Conservation (phyloP, 2,797 vertebrate species). For the Anolis apletophallus region DNA sequence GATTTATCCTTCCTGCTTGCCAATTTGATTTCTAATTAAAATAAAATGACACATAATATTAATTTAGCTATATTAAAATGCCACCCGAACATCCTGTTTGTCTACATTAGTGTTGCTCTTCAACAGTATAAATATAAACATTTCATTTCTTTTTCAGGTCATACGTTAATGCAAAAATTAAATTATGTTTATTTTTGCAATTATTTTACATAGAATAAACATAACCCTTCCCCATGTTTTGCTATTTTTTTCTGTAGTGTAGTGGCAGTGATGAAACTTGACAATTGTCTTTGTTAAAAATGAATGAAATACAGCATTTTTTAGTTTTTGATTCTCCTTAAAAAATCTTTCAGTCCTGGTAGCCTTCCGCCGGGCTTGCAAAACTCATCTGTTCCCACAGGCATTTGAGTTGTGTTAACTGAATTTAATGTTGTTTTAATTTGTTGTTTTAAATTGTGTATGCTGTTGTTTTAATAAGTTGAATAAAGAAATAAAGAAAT, state of each 20-base stretch:
- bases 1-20: slow-evolving; percentile 65
- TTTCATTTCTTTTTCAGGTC: slow-evolving; percentile 64
- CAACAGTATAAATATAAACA: slow-evolving; percentile 60
- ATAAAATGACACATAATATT: slow-evolving; percentile 65
- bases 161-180: slow-evolving; percentile 59
- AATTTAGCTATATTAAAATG: slow-evolving; percentile 73
- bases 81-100: slow-evolving; percentile 69
- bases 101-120: slow-evolving; percentile 66
- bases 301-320: slow-evolving; percentile 46
- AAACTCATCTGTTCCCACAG: too few relatives aligned
- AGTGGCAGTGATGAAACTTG: slow-evolving; percentile 35
- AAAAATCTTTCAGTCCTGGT: not conserved
- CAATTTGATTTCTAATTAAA: slow-evolving; percentile 67
- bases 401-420: too few relatives aligned
- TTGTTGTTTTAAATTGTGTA: too few relatives aligned
- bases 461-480: too few relatives aligned
- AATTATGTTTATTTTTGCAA: slow-evolving; percentile 71
- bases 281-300: slow-evolving; percentile 10
- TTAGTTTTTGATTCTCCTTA: slow-evolving; percentile 21
- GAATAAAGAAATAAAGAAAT: too few relatives aligned
- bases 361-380: too few relatives aligned
- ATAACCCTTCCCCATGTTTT: not conserved
- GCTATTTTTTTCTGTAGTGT: slow-evolving; percentile 56
- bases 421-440: too few relatives aligned
- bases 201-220: slow-evolving; percentile 70